Conservation (phyloP, 2,797 vertebrate species). For the Anguilla obscura region DNA sequence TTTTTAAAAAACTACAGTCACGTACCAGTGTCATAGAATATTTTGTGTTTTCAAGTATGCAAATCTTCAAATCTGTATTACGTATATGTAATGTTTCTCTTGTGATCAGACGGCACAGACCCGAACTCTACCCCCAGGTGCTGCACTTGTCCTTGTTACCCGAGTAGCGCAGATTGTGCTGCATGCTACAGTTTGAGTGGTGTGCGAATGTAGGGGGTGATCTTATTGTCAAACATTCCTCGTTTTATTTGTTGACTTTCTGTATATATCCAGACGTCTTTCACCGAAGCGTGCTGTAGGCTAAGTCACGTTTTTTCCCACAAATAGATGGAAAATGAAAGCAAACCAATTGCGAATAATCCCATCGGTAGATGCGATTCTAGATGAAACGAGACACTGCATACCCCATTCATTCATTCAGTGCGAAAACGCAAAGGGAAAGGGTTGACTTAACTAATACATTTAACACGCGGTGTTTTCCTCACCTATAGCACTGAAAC, state of each 20-base stretch:
- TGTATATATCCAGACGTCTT: not conserved
- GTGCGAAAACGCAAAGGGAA: not conserved
- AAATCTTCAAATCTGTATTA: constrained; percentile 47
- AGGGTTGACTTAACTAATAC: not conserved
- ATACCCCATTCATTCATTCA: not conserved
- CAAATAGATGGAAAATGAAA: not conserved
- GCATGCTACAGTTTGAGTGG: not conserved
- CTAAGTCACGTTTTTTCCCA: not conserved
- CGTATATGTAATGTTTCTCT: constrained; percentile 49
- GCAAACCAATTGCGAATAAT: not conserved
- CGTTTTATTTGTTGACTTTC: not conserved
- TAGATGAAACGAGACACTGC: not conserved
- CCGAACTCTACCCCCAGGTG: constrained; percentile 40
- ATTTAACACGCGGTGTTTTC: not conserved
- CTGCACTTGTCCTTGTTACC: constrained; percentile 32
- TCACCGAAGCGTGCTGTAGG: not conserved
- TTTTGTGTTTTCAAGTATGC: constrained; percentile 45
- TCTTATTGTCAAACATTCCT: not conserved
- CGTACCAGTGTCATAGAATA: not conserved
- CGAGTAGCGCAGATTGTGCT: not conserved
- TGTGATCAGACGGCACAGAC: constrained; percentile 22
- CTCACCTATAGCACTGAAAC: not conserved
- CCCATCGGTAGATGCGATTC: not conserved
- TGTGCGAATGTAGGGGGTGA: not conserved
- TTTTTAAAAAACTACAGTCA: not conserved